These are phyloP conservation scores for Bombyx mori DNA, from an alignment of 1,140 invertebrate species.

Conservation along the genomic window ASM3026992v2 NC_085130.1:7393501-7394000, in stretches of 20 bases:
- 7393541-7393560: no score
- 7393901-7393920: conserved; percentile 78
- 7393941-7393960: no score
- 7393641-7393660: no score
- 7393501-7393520: no score
- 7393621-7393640: neutral
- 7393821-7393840: conserved; percentile 92
- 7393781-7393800: no score
- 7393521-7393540: no score
- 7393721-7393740: no score
- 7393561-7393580: conserved; percentile 99
- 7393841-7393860: conserved; percentile 45
- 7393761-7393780: no score
- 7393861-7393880: conserved; percentile 83
- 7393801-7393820: conserved; percentile 79
- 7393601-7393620: conserved; percentile 73
- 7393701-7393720: no score
- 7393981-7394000: neutral
- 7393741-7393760: no score
- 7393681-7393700: no score
- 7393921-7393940: neutral
- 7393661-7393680: no score
- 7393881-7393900: conserved; percentile 96
- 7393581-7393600: conserved; percentile 97
- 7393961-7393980: neutral